Conservation (phyloP, 92 coral and sea anemone species). For the Muricea muricata region DNA sequence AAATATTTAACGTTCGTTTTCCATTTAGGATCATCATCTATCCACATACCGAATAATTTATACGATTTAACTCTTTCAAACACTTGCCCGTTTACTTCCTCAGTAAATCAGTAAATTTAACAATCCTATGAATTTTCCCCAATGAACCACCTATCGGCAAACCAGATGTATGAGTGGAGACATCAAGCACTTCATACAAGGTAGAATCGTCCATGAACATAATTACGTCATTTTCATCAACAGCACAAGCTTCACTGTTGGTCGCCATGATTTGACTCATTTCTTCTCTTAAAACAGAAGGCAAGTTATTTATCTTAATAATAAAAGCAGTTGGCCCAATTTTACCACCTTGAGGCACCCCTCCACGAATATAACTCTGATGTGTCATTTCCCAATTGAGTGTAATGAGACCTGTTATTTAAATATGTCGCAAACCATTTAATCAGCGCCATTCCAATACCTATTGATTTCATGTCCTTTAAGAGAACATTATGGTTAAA, state of each 20-base stretch:
- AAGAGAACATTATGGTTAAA: background rate
- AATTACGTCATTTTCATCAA: background rate
- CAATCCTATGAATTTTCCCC: constrained; percentile 13
- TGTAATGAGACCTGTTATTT: background rate
- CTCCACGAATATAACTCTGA: background rate
- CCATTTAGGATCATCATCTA: background rate
- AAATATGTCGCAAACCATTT: constrained; percentile 6
- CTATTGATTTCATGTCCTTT: background rate
- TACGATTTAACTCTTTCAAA: constrained; percentile 10
- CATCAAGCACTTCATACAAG: constrained; percentile 10
- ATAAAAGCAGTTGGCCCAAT: constrained; percentile 17
- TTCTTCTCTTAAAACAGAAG: background rate
- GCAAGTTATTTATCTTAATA: constrained; percentile 12
- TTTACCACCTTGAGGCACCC: constrained; percentile 4
- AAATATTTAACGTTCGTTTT: background rate
- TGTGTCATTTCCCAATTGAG: background rate
- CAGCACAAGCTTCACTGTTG: constrained; percentile 11
- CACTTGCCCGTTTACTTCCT: constrained; percentile 4
- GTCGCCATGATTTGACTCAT: background rate
- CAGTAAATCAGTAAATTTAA: constrained; percentile 5
- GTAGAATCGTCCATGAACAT: constrained; percentile 27
- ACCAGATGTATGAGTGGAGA: background rate
- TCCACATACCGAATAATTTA: constrained; percentile 19
- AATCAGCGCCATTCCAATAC: constrained; percentile 7
- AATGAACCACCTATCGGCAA: constrained; percentile 1